These are phyloP conservation scores for Anoplopoma fimbria DNA, from an alignment of 2,113 vertebrate genomes.

Conservation along the genomic window DNA sequence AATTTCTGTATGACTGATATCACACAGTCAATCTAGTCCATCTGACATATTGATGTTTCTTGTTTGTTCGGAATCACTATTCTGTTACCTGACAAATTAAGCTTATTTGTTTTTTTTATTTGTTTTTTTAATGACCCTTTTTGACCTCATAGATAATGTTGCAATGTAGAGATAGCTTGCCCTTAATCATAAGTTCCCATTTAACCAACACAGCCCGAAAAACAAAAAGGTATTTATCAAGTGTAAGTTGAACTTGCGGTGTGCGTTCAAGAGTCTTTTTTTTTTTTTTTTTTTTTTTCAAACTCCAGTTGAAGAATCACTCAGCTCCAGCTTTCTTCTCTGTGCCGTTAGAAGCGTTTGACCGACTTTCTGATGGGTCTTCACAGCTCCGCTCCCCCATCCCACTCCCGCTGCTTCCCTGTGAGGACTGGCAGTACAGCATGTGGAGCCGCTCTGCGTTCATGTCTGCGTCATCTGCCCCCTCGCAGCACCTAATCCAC, in stretches of 20 bases:
- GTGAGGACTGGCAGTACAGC: conserved; percentile 82
- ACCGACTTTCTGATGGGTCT: conserved; percentile 31
- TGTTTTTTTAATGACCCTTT: no score
- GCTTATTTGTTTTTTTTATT: not conserved
- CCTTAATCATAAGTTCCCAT: not conserved
- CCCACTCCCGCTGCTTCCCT: conserved; percentile 46
- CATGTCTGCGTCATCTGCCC: conserved; percentile 88
- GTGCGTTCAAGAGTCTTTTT: conserved; percentile 28
- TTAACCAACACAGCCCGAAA: not conserved
- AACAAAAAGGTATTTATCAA: not conserved
- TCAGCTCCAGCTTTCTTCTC: conserved; percentile 57
- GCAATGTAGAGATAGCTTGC: not conserved
- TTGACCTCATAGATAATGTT: not conserved
- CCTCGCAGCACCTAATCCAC: conserved; percentile 94
- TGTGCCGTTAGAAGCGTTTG: conserved; percentile 50
- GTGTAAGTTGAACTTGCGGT: no score
- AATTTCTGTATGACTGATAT: not conserved
- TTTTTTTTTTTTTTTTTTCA: conserved; percentile 5
- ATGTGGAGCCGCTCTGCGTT: conserved; percentile 87
- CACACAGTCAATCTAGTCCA: not conserved
- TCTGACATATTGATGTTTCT: not conserved
- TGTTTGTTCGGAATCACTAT: conserved; percentile 9
- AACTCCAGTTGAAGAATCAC: conserved; percentile 40
- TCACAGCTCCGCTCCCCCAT: conserved; percentile 32
- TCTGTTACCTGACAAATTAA: not conserved